Evolutionary conservation across 2,113 vertebrate genomes (phyloP).

Genomic region (Epinephelus moara): DNA sequence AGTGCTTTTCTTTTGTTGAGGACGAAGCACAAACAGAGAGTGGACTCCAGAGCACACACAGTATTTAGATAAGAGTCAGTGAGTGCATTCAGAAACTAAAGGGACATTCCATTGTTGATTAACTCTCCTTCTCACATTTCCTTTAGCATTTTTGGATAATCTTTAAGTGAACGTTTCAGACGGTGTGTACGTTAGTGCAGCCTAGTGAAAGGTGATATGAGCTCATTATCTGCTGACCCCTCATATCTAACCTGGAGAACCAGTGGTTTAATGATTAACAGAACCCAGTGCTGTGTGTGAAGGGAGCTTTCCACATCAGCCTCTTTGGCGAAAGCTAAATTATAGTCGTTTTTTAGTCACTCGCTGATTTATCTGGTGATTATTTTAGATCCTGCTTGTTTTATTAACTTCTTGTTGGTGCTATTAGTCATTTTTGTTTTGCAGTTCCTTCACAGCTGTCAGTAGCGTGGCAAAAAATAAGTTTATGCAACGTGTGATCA

Average conservation of each 20-base stretch:
- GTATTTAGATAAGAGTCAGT: background rate
- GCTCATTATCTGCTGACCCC: conserved; percentile 16
- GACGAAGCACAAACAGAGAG: background rate
- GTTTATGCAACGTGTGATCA: background rate
- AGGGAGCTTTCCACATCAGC: background rate
- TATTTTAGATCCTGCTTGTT: background rate
- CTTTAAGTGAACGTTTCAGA: background rate
- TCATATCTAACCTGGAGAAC: conserved; percentile 30
- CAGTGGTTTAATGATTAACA: conserved; percentile 50
- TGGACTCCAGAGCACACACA: background rate
- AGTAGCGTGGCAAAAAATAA: background rate
- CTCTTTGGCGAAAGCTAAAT: background rate
- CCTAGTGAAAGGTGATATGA: background rate
- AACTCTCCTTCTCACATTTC: background rate
- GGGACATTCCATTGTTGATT: conserved; percentile 3
- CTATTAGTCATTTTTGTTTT: background rate
- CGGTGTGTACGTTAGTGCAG: background rate
- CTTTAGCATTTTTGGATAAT: background rate
- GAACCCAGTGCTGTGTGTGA: background rate
- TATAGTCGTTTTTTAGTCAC: background rate
- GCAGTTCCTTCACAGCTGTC: background rate
- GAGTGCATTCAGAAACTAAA: background rate
- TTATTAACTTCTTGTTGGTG: background rate
- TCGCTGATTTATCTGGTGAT: background rate
- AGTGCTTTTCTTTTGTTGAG: background rate